Base-by-base conservation (phyloP, 2,888 invertebrate genomes). In the Aspidiotus rigidus region DNA sequence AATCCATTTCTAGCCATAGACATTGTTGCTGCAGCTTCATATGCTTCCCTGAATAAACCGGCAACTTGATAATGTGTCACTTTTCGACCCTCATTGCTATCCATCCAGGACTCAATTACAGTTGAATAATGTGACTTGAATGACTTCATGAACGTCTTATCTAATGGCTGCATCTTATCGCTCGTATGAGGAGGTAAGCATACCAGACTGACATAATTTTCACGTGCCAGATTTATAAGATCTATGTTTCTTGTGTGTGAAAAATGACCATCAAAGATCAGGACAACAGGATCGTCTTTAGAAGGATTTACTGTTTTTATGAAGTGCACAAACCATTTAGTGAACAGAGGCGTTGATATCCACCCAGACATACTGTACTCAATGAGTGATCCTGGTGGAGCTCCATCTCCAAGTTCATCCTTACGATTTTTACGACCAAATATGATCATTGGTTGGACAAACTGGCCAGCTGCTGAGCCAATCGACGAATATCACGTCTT, bases 371-470 rank as follows among this genome's bases (percentile, higher is more conserved):
- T 6, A 13, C 8, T 7, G 8, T n/a, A 77, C 8, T 76, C 75
- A 42, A 74, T 72, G 56, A 75, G 76, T n/a, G 75, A 75, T 17
- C 74, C 75, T 42, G 8, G 11, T 62, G 62, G 62, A 6, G 10
- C 10, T 10, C 42, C 42, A 39, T 62, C 42, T 7, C 10, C 62
- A 66, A 77, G 69, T 39, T 75, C 73, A 0, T 71, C 71, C 49
- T 76, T 76, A 73, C 75, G 74, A 54, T 76, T 74, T 70, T 76
- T 75, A 7, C 76, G 64, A 0, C 74, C 74, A 72, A 77, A 78
- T 66, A 78, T 75, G 10, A 78, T 70, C 42, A 75, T 71, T 2
- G 77, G 77, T 3, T 77, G 77, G 13, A 78, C 72, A 73, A 72
- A 75, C 44, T 73, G 62, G 7, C 77, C 76, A 57, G 73, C 73